These are phyloP conservation scores for Enteromius anoplus DNA, from an alignment of 2,797 vertebrate species.

Conservation along the genomic window DNA sequence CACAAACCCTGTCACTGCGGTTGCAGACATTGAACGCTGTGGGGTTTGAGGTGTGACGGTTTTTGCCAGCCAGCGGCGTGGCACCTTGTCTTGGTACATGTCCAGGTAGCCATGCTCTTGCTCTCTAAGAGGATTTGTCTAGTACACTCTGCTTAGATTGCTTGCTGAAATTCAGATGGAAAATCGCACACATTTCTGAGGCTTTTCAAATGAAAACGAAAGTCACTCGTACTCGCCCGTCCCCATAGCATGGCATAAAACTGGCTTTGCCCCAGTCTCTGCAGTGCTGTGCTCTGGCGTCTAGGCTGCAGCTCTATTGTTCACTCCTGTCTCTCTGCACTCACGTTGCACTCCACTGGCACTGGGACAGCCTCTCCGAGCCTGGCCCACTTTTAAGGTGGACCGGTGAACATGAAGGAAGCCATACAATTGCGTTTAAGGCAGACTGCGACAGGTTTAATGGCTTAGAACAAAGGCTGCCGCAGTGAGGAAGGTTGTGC, in stretches of 20 bases:
- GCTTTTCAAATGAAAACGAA: background rate
- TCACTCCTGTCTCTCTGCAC: constrained; percentile 40
- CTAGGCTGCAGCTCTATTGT: constrained; percentile 57
- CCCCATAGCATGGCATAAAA: constrained; percentile 21
- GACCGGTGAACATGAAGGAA: background rate
- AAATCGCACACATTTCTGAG: constrained; percentile 23
- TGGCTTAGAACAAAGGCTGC: constrained; percentile 57
- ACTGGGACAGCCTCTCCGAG: constrained; percentile 44
- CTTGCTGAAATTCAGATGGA: constrained; percentile 42
- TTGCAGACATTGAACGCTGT: constrained; percentile 10
- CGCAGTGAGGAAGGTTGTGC: constrained; percentile 52
- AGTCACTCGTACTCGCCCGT: constrained; percentile 3
- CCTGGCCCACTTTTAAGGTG: constrained; percentile 55
- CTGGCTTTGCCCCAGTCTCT: constrained; percentile 51
- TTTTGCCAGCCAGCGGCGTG: background rate
- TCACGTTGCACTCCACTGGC: constrained; percentile 54
- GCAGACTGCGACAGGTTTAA: constrained; percentile 40
- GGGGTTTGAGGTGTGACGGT: background rate
- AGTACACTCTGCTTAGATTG: constrained; percentile 46
- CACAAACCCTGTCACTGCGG: background rate
- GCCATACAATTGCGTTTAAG: background rate
- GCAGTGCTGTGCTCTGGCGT: constrained; percentile 53
- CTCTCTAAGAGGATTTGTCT: constrained; percentile 48
- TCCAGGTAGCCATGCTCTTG: constrained; percentile 41
- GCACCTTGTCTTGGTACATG: constrained; percentile 26